Base-by-base conservation (phyloP, 2,888 invertebrate species). In the Tribolium freemani region DNA sequence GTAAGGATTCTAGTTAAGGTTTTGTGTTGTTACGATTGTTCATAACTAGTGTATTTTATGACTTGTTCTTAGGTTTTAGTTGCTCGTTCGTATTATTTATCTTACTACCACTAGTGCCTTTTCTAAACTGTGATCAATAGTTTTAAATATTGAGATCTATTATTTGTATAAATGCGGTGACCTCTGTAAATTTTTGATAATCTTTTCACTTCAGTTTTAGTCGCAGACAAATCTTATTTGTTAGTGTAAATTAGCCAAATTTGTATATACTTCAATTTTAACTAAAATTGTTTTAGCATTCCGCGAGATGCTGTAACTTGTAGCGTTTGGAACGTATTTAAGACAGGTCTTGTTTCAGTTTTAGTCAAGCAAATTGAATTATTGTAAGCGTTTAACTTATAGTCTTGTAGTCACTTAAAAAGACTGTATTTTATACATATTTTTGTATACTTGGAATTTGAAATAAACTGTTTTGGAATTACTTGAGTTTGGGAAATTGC, bases 51-150 rank as follows among this genome's bases (percentile, higher is more conserved):
- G 9, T 38, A 13, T 53, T 45, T 45, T 45, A 16, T 10, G 11
- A 10, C 8, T 10, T 45, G 45, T 45, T 10, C 11, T 26, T 26
- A 26, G 4, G 26, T 26, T 1, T 5, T 26, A 26, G 38, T 38
- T 38, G 8, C 38, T 26, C 26, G 26, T 26, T 26, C 26, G 26
- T 26, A 38, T 38, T 26, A 26, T 26, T 26, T 26, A 26, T 26
- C 3, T 26, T 3, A 16, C 26, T 26, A 26, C 26, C 26, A 26
- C 16, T 26, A 26, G 26, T 26, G 3, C 3, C 26, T 26, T 26
- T 26, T 38, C 8, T 38, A 8, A 8, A 38, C 66, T 66, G 66
- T 66, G 66, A 66, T 66, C 54, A 54, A 54, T 66, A 66, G 66
- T 66, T 38, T 44, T 66, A 66, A 66, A 50, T 38, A 38, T 26